These are phyloP conservation scores for Aplodontia rufa DNA, from an alignment of 2,113 vertebrate species.

Conservation along the genomic window DNA sequence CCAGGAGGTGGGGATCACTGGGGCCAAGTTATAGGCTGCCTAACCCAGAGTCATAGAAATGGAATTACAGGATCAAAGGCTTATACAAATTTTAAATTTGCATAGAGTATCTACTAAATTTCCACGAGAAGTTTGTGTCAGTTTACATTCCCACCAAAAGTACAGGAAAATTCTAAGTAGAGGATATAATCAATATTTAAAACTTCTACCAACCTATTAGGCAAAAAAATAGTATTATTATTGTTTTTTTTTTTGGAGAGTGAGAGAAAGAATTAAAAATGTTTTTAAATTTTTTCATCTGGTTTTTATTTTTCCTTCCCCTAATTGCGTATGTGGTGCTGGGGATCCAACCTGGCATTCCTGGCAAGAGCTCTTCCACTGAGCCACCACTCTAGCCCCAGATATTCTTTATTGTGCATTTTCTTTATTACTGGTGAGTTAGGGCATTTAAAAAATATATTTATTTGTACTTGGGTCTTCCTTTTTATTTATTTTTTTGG, in stretches of 20 bases:
- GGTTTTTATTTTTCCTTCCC: no score
- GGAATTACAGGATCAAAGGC: background rate
- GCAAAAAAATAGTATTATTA: background rate
- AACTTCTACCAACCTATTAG: background rate
- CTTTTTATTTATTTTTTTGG: no score
- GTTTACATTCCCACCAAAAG: constrained; percentile 19
- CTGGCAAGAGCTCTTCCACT: no score
- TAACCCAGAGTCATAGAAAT: background rate
- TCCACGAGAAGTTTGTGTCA: background rate
- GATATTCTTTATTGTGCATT: background rate
- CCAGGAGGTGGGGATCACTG: background rate
- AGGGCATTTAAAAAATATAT: background rate
- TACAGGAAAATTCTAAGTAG: background rate
- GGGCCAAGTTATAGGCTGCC: background rate
- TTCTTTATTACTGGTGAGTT: background rate
- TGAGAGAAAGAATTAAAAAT: no score
- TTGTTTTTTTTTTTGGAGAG: no score
- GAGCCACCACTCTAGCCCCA: no score
- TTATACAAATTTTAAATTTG: constrained; percentile 10
- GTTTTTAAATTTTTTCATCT: no score
- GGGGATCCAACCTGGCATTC: no score
- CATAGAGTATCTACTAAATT: background rate
- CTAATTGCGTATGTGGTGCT: no score
- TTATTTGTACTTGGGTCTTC: background rate
- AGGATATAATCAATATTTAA: background rate